phyloP scores from a whole-genome alignment of 1,140 invertebrate genomes.

The Trichomalopsis sarcophagae region DNA sequence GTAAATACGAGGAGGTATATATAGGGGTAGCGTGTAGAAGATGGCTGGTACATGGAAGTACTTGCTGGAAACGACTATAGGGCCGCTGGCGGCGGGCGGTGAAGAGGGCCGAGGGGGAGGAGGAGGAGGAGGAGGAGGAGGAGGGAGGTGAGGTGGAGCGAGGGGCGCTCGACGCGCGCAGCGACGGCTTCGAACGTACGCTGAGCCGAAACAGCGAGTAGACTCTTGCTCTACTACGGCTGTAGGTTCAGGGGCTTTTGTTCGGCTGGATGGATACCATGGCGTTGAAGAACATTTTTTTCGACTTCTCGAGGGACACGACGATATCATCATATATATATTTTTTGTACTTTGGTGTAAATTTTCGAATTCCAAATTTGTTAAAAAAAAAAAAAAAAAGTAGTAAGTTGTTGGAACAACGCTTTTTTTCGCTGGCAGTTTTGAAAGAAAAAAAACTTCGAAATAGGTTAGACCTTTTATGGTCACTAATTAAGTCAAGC shows the following conservation, averaged over 20 bases:
- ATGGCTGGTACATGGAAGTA: constrained; percentile 72
- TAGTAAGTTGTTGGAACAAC: too few relatives aligned
- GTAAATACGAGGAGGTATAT: constrained; percentile 62
- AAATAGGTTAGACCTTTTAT: too few relatives aligned
- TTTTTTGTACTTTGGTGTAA: too few relatives aligned
- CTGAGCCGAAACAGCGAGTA: not conserved
- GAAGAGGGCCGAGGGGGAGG: constrained; percentile 42
- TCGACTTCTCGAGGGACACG: too few relatives aligned
- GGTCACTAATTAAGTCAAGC: too few relatives aligned
- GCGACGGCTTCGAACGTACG: not conserved
- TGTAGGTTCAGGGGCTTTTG: not conserved
- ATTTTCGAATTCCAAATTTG: too few relatives aligned
- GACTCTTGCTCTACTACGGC: not conserved
- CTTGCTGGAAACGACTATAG: constrained; percentile 72
- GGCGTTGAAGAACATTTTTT: too few relatives aligned
- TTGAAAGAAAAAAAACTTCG: too few relatives aligned
- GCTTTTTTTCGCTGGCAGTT: too few relatives aligned
- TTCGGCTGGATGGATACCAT: not conserved
- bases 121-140: not conserved
- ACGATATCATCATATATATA: too few relatives aligned
- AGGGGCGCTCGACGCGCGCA: not conserved
- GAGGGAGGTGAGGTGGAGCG: not conserved
- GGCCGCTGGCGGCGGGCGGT: constrained; percentile 63
- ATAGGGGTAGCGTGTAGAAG: constrained; percentile 71
- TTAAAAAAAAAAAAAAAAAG: too few relatives aligned